phyloP scores from a whole-genome alignment of 1,140 invertebrate genomes.

The Anthonomus grandis region DNA sequence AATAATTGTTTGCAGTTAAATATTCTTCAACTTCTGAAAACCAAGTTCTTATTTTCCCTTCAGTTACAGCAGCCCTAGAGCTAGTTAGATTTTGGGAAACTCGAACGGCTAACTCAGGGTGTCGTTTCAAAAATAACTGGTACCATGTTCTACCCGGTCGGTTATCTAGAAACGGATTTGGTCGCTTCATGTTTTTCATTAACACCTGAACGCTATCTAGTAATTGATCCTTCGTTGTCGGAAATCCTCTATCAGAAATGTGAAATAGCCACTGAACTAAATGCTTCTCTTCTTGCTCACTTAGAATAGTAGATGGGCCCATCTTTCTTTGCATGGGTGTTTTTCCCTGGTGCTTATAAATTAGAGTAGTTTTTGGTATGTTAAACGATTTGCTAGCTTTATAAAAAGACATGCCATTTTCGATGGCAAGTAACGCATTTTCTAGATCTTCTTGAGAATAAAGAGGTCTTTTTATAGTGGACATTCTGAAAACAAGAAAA shows the following conservation, averaged over 20 bases:
- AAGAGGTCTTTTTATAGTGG: no score
- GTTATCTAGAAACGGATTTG: conserved; percentile 37
- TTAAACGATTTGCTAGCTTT: no score
- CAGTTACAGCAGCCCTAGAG: conserved; percentile 32
- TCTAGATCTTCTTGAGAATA: no score
- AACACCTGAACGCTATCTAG: no score
- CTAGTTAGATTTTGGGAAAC: conserved; percentile 36
- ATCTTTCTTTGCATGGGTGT: not conserved
- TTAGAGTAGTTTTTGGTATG: no score
- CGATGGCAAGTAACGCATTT: no score
- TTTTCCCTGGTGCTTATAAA: no score
- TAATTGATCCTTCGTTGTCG: not conserved
- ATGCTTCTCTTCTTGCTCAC: not conserved
- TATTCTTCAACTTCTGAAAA: conserved; percentile 21
- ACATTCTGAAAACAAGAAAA: no score
- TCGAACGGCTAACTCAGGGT: conserved; percentile 34
- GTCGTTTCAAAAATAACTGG: conserved; percentile 37
- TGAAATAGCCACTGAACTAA: not conserved
- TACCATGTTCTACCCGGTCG: conserved; percentile 39
- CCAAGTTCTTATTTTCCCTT: conserved; percentile 33
- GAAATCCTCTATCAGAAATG: not conserved
- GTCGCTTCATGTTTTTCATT: conserved; percentile 1
- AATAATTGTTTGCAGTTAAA: not conserved
- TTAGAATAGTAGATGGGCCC: not conserved
- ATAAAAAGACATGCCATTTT: no score